phyloP scores from a whole-genome alignment of 1,140 invertebrate species.

The Apis florea region DNA sequence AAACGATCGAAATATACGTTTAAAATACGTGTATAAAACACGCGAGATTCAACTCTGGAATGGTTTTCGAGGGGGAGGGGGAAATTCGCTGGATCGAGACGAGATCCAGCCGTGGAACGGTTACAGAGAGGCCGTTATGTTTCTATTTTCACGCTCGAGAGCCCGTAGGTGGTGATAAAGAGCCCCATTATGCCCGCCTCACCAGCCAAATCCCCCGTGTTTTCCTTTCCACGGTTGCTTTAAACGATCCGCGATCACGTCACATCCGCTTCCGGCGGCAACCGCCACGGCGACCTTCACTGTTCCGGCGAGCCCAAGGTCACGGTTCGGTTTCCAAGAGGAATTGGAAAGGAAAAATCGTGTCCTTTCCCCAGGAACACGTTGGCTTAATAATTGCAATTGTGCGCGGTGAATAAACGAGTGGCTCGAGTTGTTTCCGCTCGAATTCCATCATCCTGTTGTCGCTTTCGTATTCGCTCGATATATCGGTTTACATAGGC shows the following conservation, averaged over 20 bases:
- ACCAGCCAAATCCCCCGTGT: constrained; percentile 15
- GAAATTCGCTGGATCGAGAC: no score
- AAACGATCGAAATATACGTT: no score
- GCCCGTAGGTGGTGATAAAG: constrained; percentile 28
- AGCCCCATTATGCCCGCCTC: constrained; percentile 13
- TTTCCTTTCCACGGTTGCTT: constrained; percentile 30
- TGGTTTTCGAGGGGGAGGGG: no score
- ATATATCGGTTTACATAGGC: neutral
- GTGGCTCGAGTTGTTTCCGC: neutral
- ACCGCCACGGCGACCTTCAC: constrained; percentile 1
- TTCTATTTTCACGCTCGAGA: constrained; percentile 19
- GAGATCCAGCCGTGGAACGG: neutral
- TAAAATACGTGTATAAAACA: no score
- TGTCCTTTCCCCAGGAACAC: no score
- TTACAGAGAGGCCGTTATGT: neutral
- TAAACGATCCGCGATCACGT: constrained; percentile 49
- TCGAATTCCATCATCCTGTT: neutral
- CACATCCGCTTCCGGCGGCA: constrained; percentile 52
- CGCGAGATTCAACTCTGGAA: no score
- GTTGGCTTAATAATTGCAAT: no score
- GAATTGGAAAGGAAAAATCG: neutral
- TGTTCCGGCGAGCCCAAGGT: constrained; percentile 24
- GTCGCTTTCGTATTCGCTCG: neutral
- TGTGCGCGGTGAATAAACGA: no score
- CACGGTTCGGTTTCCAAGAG: constrained; percentile 5